Evolutionary conservation across 1,140 invertebrate genomes (phyloP), one percentile per base, ranked within the genome.

Genomic region (Heliconius nattereri): DNA sequence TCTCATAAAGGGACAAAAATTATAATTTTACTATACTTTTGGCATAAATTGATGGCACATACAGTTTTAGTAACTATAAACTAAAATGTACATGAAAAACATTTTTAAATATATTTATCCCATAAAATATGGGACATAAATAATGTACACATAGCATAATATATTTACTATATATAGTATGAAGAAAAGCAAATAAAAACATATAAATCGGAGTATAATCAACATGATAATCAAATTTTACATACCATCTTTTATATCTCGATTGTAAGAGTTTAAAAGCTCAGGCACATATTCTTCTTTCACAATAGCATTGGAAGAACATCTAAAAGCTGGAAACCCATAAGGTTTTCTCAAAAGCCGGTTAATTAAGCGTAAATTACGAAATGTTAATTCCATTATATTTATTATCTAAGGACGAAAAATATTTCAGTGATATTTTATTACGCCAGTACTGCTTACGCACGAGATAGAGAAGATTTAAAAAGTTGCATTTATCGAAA

Each of bases 161-260:
- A 37, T 37, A 37, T 37, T 37, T 37, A 7, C 35, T 37, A 8
- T 37, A 37, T 0, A 8, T 37, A n/a, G 35, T 8, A 37, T 8
- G 35, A 8, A 37, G 32, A 35, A 35, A 35, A 35, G 32, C 32
- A 35, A 35, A 35, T 52, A 52, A 52, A 52, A 52, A 52, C 16
- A 19, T 11, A 11, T 45, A 13, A 45, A 11, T 26, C 13, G 23
- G 11, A 23, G 11, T 29, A 29, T 20, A 60, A 74, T 66, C 49
- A 71, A 40, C 2, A 70, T 72, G 75, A 79, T 78, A n/a, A 84
- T 85, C 85, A 66, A 66, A 66, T 26, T 66, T 26, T 29, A 66
- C 60, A 66, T 86, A 92, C 92, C 92, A 45, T 87, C 84, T 85
- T 87, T 88, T 73, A 90, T 91, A 78, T 93, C 92, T 75, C 86